Evolutionary conservation across 2,888 invertebrate genomes (phyloP), one percentile per base, ranked within the genome.

Genomic region (Zaprionus obscuricornis): DNA sequence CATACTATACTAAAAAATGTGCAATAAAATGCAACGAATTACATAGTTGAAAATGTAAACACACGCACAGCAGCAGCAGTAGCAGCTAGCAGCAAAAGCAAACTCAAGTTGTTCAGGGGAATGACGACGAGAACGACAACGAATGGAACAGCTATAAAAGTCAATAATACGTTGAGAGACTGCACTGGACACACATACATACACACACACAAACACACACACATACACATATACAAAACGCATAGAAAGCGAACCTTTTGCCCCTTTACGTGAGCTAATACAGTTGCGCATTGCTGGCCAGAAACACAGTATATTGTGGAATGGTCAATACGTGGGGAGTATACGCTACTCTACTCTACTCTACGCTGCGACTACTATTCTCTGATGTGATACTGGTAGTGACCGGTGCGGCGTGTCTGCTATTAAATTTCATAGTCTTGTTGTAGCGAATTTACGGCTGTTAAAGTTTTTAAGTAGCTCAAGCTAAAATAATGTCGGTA

Each of bases 11-110:
- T 22, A 14, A 43, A 64, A 75, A 66, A 54, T 67, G 76, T 76
- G 73, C 76, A 74, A 72, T 81, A 84, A 78, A 78, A 78, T 78
- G 78, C 78, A 85, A 73, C 85, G 78, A 85, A 81, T 85, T 85
- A 78, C 82, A 81, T 81, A 77, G 85, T 85, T 81, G 83, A 77
- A 77, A 82, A 77, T 85, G 85, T 84, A 77, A 85, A 82, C 85
- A 81, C 69, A 66, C 64, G 69, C 68, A 52, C n/a, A 42, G 59
- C 37, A 54, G 14, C 40, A 17, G 11, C 31, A 17, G 50, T 45
- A 39, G 64, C 33, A 57, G 34, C 40, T 42, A 37, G 16, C 8
- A 14, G 17, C 18, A 26, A 20, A 24, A 26, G 50, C 4, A 3
- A 55, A 57, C 58, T 33, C 27, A 45, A 58, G 51, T 16, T 43